A percentile compares a stretch with the other conserved stretches of the same genome.
phyloP scores from a whole-genome alignment of 2,888 invertebrate species.

The Myopa testacea region DNA sequence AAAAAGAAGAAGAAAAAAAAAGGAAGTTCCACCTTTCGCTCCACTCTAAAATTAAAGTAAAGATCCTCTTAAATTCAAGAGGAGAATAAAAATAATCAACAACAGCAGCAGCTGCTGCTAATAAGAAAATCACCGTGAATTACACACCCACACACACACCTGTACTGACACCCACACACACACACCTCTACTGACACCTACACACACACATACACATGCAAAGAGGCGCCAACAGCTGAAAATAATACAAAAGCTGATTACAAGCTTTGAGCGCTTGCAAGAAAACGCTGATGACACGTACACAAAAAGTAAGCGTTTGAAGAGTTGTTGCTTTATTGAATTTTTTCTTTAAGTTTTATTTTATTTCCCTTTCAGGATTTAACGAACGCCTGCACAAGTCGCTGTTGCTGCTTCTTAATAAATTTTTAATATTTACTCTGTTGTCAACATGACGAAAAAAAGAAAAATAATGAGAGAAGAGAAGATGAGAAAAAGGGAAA shows the following conservation, averaged over 20 bases:
- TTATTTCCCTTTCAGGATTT: not conserved
- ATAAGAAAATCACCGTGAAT: too few species aligned
- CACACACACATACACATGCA: not conserved
- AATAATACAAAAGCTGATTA: conserved; percentile 7
- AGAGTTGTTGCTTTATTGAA: not conserved
- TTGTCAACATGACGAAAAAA: not conserved
- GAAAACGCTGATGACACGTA: not conserved
- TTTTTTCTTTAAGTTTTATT: not conserved
- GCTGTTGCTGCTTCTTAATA: not conserved
- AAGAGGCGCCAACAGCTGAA: not conserved
- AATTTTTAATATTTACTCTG: not conserved
- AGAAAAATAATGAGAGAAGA: too few species aligned
- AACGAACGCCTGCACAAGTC: not conserved
- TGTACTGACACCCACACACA: not conserved
- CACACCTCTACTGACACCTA: not conserved
- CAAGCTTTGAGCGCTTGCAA: conserved; percentile 12
- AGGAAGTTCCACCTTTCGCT: not conserved
- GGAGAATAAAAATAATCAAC: too few species aligned
- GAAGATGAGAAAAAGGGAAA: too few species aligned
- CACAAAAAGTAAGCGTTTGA: not conserved
- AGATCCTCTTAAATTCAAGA: too few species aligned
- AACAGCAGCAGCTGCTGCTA: not conserved
- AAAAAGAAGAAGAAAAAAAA: not conserved
- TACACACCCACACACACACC: not conserved
- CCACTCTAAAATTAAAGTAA: not conserved